Base-by-base conservation (phyloP, 2,888 invertebrate species). In the Eilema depressum region DNA sequence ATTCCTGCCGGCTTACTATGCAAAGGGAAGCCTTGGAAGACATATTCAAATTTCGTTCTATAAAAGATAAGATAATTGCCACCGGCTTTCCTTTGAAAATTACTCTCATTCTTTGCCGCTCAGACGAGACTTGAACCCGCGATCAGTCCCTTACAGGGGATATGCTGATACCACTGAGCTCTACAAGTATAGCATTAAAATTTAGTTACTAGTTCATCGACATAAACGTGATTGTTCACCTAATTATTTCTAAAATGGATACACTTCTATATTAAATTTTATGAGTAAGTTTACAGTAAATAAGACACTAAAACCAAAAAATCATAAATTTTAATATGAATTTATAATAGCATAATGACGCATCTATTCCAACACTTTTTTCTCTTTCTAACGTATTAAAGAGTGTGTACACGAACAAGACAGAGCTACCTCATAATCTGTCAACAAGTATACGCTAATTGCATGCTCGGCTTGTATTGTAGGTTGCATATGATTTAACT, bases 391-490 rank as follows among this genome's bases (percentile, higher is more conserved):
- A 64, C 82, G 3, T 62, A 41, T n/a, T 3, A 5, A 8, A 7
- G 28, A 26, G n/a, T 0, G n/a, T 47, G 57, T 4, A 84, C 69
- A 75, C 25, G 80, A 87, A 69, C 71, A 83, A 82, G 87, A 89
- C 23, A 63, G 26, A 73, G 53, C 64, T 75, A 71, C 65, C 79
- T 82, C 81, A 86, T 88, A 89, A 89, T 91, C 89, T 89, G 90
- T 89, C 88, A 91, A 91, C 91, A 91, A 91, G 90, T 87, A 86
- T 80, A 85, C 89, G 85, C 89, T 91, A 91, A 91, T 91, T 91
- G 91, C 89, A 88, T 86, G 85, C 90, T 89, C 86, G 83, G 82
- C 77, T 85, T 81, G 83, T 77, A 79, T 71, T 20, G 68, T 85
- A 67, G 75, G 74, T 79, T 81, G 77, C 26, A 75, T 47, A 81